Conservation (phyloP, 2,113 vertebrate species). For the Ceyx cyanopectus region DNA sequence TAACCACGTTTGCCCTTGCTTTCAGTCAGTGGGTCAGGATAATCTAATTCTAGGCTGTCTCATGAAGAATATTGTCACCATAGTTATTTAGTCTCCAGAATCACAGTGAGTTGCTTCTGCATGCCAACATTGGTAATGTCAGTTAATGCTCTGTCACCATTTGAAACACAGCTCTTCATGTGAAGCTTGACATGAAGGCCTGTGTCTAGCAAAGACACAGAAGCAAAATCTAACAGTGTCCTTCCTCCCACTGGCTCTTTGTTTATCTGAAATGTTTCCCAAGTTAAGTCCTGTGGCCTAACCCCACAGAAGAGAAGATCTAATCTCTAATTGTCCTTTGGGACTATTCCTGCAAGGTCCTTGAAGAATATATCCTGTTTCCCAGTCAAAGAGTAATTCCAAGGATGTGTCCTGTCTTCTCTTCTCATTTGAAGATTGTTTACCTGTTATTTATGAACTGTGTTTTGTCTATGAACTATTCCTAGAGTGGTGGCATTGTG, state of each 20-base stretch:
- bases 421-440: conserved; percentile 70
- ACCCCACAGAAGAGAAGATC: conserved; percentile 70
- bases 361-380: conserved; percentile 81
- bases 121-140: conserved; percentile 29
- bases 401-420: conserved; percentile 73
- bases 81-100: conserved; percentile 23
- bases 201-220: conserved; percentile 46
- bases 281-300: conserved; percentile 78
- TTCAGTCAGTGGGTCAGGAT: not conserved
- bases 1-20: not conserved
- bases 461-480: conserved; percentile 77
- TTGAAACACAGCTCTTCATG: conserved; percentile 55
- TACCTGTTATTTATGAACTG: conserved; percentile 68
- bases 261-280: conserved; percentile 79
- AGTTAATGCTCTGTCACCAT: conserved; percentile 52
- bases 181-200: conserved; percentile 59
- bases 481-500: conserved; percentile 8
- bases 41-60: not conserved
- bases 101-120: conserved; percentile 14
- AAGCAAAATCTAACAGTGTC: conserved; percentile 69
- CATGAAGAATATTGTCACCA: not conserved
- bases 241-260: conserved; percentile 75
- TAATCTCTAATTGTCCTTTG: conserved; percentile 51
- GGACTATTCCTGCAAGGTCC: conserved; percentile 64
- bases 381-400: conserved; percentile 65